Evolutionary conservation across 2,113 vertebrate species (phyloP), one percentile per base, ranked within the genome.

Genomic region (Tonatia bakeri): DNA sequence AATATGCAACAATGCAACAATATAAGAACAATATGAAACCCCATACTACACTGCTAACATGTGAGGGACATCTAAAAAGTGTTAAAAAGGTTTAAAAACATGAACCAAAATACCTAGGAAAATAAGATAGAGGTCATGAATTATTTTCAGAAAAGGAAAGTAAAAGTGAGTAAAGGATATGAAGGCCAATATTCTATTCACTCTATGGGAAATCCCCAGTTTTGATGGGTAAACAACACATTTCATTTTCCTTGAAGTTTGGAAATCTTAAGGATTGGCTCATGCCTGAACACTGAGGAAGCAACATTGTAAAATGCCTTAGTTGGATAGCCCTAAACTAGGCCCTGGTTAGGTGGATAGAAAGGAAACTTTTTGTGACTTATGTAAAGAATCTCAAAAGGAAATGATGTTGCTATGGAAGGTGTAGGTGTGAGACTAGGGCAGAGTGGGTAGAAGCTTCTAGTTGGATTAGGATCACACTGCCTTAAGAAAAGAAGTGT

Each of bases 101-200:
- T 3, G 5, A 24, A 7, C 16, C 24, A 90, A 16, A 91, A 65
- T 24, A 88, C 14, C 11, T n/a, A 14, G 17, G 43, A 43, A 19
- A 80, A 90, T 43, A 13, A 75, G 15, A 87, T 4, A 84, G 59
- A 96, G 2, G 13, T 52, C 26, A 52, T 38, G 16, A 36, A 43
- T 59, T 92, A 45, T 67, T 36, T 94, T 91, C 69, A 91, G 87
- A 92, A 96, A 87, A 67, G 52, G 36, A 90, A 84, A 94, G 65
- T 94, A 92, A 97, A 94, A 80, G 54, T 65, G 24, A 84, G 43
- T 43, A 70, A 76, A 47, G 15, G 36, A 61, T 45, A 45, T 4
- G 16, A 61, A 87, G 24, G 65, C 17, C 19, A 52, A 95, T 40
- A 17, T 91, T 79, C 33, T 52, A 12, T 31, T 47, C 33, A 31